Evolutionary conservation across 2,113 vertebrate genomes (phyloP).

Genomic region (Oncorhynchus mykiss): DNA sequence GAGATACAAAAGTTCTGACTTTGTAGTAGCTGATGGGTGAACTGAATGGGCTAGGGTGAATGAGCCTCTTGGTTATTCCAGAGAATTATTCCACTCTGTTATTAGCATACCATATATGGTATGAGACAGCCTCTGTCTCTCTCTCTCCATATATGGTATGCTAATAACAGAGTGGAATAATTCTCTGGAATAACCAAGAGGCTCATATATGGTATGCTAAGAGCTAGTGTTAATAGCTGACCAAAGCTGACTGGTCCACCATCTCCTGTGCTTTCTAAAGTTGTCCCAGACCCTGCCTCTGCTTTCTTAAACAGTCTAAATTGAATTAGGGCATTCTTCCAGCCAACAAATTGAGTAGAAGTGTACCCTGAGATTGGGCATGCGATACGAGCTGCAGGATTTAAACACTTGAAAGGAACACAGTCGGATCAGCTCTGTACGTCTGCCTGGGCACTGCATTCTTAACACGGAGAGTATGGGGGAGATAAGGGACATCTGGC

Average conservation of each 20-base stretch:
- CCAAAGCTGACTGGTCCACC: constrained; percentile 49
- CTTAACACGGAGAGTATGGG: constrained; percentile 53
- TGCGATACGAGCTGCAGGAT: constrained; percentile 51
- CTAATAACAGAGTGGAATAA: no score
- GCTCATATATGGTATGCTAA: no score
- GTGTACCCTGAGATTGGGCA: constrained; percentile 59
- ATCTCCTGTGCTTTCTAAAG: constrained; percentile 49
- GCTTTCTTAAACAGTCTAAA: constrained; percentile 69
- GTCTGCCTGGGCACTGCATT: constrained; percentile 50
- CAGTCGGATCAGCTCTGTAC: constrained; percentile 28
- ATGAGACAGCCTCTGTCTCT: no score
- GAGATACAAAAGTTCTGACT: no score
- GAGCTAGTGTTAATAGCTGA: constrained; percentile 35
- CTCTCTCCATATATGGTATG: no score
- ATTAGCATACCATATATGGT: no score
- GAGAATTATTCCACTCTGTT: no score
- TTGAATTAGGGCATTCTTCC: constrained; percentile 73
- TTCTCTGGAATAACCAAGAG: no score
- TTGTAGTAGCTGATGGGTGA: no score
- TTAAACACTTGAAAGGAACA: constrained; percentile 54
- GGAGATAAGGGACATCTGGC: constrained; percentile 50
- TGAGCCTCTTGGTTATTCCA: no score
- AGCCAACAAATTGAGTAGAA: constrained; percentile 70
- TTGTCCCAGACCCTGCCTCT: constrained; percentile 46
- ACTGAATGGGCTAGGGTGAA: no score